phyloP scores from a whole-genome alignment of 2,113 vertebrate genomes.

The Psilopogon haemacephalus region DNA sequence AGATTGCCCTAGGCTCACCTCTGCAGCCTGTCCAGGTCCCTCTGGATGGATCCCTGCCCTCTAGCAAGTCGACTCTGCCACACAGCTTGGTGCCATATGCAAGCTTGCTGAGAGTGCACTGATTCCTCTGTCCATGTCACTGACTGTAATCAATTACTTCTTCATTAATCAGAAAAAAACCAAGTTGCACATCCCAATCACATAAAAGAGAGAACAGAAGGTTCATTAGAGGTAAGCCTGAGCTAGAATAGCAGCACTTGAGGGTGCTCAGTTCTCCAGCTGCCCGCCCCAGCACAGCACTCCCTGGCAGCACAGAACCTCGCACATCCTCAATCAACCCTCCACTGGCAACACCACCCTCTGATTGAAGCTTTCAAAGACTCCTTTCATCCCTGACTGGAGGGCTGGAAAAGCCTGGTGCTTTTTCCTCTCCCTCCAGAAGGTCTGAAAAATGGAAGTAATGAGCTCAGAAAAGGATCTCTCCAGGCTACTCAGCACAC shows the following conservation, averaged over 20 bases:
- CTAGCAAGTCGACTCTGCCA: no score
- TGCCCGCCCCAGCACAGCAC: background rate
- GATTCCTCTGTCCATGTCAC: no score
- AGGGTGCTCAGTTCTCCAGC: background rate
- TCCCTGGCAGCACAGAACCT: background rate
- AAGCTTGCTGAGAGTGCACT: no score
- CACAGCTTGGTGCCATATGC: no score
- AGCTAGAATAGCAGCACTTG: background rate
- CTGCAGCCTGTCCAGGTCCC: no score
- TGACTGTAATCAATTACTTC: background rate
- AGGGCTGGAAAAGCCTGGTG: background rate
- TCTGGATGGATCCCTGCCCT: no score
- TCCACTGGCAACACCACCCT: background rate
- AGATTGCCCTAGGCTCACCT: no score
- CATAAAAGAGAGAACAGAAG: background rate
- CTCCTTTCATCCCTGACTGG: background rate
- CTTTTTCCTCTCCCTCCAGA: background rate
- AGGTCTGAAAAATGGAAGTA: background rate
- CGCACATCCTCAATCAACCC: background rate
- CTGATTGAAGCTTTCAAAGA: background rate
- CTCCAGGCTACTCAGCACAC: background rate
- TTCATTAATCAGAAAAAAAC: background rate
- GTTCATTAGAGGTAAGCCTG: accelerated
- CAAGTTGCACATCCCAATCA: background rate
- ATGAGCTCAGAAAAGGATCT: background rate